Conservation (phyloP, 64 coral and sea anemone species). For the Pocillopora verrucosa region DNA sequence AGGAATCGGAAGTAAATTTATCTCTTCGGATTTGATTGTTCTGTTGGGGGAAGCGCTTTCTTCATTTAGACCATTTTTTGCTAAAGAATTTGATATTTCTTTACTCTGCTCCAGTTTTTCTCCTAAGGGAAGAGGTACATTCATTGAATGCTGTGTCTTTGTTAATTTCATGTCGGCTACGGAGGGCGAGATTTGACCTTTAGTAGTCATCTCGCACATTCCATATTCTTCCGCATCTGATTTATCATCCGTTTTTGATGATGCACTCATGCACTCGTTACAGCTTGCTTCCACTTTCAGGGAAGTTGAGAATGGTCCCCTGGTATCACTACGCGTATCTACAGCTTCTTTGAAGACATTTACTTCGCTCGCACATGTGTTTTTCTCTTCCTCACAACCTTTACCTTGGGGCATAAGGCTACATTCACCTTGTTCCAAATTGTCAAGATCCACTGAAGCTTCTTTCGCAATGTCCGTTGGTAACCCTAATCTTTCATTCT, state of each 20-base stretch:
- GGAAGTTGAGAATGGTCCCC: not conserved
- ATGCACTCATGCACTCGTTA: not conserved
- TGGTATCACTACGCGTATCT: not conserved
- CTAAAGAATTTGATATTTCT: too few species aligned
- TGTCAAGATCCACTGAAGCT: too few species aligned
- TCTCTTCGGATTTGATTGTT: not conserved
- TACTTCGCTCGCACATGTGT: not conserved
- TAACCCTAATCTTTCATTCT: too few species aligned
- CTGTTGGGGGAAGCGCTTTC: not conserved
- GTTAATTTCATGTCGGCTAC: not conserved
- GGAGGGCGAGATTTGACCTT: not conserved
- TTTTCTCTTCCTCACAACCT: not conserved
- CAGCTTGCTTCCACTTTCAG: not conserved
- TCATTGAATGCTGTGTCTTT: not conserved
- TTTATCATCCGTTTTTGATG: not conserved
- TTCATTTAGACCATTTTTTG: not conserved
- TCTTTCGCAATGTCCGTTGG: too few species aligned
- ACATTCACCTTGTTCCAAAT: too few species aligned
- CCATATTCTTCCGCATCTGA: not conserved
- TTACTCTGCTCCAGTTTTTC: too few species aligned
- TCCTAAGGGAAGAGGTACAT: too few species aligned
- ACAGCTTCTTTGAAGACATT: not conserved
- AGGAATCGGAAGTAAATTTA: not conserved
- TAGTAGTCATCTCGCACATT: not conserved
- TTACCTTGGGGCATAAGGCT: too few species aligned